Conservation (phyloP, 2,113 vertebrate genomes). For the Silurus glanis region DNA sequence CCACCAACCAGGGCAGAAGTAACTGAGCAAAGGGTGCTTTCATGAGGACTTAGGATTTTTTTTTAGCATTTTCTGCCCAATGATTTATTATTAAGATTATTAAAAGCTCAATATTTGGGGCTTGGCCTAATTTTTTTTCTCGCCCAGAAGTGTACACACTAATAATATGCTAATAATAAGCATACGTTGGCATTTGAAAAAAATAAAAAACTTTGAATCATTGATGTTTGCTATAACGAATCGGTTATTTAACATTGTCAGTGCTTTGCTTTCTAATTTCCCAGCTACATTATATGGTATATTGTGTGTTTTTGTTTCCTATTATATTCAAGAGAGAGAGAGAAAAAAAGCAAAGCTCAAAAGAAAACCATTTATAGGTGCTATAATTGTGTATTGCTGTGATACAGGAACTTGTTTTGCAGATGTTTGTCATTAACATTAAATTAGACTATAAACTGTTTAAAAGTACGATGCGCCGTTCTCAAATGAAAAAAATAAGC, state of each 20-base stretch:
- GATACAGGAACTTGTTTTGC: constrained; percentile 1
- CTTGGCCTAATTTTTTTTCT: too few relatives aligned
- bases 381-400: background rate
- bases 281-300: background rate
- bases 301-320: background rate
- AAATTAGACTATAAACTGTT: background rate
- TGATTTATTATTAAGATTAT: too few relatives aligned
- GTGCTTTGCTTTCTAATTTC: background rate
- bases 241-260: background rate
- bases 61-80: too few relatives aligned
- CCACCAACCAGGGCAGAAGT: too few relatives aligned
- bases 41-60: too few relatives aligned
- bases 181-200: background rate
- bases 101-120: too few relatives aligned
- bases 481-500: background rate
- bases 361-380: background rate
- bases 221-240: background rate
- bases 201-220: background rate
- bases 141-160: too few relatives aligned
- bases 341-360: background rate
- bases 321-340: background rate
- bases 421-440: background rate
- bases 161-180: background rate
- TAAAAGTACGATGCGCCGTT: background rate
- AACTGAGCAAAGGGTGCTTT: too few relatives aligned